Base-by-base conservation (phyloP, 2,113 vertebrate genomes). In the Neopipo cinnamomea region DNA sequence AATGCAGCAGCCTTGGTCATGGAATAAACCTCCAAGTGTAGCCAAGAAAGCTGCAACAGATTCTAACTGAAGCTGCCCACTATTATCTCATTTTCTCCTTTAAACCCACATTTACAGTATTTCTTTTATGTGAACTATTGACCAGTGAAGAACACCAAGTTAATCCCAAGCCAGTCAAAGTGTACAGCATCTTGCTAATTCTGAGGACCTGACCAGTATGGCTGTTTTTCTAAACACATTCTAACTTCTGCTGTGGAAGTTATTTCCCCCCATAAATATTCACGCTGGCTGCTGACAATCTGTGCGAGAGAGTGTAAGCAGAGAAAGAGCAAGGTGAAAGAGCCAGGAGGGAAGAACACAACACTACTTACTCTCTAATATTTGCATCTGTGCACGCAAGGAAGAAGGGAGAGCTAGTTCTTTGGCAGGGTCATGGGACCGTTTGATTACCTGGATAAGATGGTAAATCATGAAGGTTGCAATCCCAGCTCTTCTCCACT, bases 381-480 rank as follows among this genome's bases (percentile, higher is more conserved):
- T 25, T 59, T 81, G 44, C 53, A 44, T 0, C 5, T 11, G 39
- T 24, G 30, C 31, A 62, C 33, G 72, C n/a, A 89, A 66, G 55
- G 41, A 86, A 83, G 66, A 52, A 65, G 13, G 37, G 27, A 94
- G 46, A 85, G 31, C 19, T 37, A 21, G 35, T 28, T 82, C 39
- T 67, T 35, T 47, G 71, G 66, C 62, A 86, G 28, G 62, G n/a
- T 44, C 19, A 50, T 0, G 0, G 67, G 52, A 59, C 39, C 19
- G 58, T 78, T 80, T 70, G 14, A 41, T 95, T 97, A 99, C 99
- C 99, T 99, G 99, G 95, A 99, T 99, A 42, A 99, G 99, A 87
- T 99, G 99, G 95, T 99, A 99, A 97, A 99, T 99, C 99, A 99
- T 99, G 96, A 99, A 99, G n/a, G 99, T 99, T 23, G 98, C 99